Evolutionary conservation across 2,113 vertebrate species (phyloP).

Genomic region (Stegastes partitus): DNA sequence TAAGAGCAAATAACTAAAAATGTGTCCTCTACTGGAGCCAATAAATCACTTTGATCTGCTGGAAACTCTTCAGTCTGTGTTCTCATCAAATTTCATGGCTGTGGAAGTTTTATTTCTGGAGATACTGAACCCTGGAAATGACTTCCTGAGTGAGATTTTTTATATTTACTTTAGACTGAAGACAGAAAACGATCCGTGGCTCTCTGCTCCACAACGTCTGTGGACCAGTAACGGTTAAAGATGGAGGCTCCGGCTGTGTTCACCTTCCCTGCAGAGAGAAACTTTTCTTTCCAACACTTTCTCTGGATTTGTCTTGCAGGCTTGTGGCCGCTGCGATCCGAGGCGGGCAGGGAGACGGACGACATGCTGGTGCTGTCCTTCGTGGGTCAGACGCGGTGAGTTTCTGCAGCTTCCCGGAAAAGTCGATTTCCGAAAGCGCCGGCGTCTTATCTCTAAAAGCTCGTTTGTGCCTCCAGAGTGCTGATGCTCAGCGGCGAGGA

Average conservation of each 20-base stretch:
- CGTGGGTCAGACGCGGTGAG: slow-evolving; percentile 96
- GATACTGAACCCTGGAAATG: too few species aligned
- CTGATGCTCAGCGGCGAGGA: slow-evolving; percentile 98
- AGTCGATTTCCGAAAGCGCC: slow-evolving; percentile 15
- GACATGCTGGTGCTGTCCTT: slow-evolving; percentile 97
- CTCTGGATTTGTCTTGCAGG: slow-evolving; percentile 80
- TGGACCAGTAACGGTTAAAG: slow-evolving; percentile 33
- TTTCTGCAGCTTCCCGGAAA: slow-evolving; percentile 26
- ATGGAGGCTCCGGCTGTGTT: neutral
- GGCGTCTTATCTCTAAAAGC: slow-evolving; percentile 36
- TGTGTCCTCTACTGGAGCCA: too few species aligned
- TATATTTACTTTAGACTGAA: too few species aligned
- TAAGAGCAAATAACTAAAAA: too few species aligned
- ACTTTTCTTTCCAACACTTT: neutral
- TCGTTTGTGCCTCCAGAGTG: slow-evolving; percentile 84
- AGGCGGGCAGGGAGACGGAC: slow-evolving; percentile 92
- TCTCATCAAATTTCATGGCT: too few species aligned
- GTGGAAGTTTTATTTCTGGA: too few species aligned
- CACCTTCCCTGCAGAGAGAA: slow-evolving; percentile 2
- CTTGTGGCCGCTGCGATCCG: slow-evolving; percentile 95
- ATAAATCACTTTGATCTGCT: too few species aligned
- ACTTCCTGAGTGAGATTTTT: too few species aligned
- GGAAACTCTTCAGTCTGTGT: too few species aligned
- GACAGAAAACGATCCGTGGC: slow-evolving; percentile 70
- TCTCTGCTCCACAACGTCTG: slow-evolving; percentile 21